Conservation (phyloP, 2,113 vertebrate species). For the Seriola dumerili region DNA sequence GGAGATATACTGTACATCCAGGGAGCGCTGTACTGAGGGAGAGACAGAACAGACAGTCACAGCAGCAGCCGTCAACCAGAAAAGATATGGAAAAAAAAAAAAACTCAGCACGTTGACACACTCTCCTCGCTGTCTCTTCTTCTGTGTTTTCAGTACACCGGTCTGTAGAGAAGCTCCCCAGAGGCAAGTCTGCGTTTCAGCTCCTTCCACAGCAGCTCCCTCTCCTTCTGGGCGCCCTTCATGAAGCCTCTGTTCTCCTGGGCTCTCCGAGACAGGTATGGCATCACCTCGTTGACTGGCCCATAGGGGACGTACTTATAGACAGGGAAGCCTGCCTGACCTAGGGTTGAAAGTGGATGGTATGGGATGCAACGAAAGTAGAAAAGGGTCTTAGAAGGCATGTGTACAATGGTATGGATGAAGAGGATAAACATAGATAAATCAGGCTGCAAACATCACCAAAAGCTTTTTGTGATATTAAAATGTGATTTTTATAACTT, state of each 20-base stretch:
- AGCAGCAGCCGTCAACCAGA: conserved; percentile 41
- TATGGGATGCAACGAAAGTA: background rate
- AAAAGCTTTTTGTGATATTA: background rate
- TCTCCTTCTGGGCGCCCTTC: conserved; percentile 86
- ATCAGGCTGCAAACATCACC: background rate
- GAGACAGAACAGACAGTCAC: conserved; percentile 40
- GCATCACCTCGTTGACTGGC: conserved; percentile 91
- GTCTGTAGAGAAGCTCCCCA: conserved; percentile 83
- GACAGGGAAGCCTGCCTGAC: conserved; percentile 92
- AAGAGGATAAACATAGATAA: background rate
- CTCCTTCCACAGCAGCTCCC: conserved; percentile 90
- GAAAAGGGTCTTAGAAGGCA: background rate
- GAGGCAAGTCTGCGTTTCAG: conserved; percentile 84
- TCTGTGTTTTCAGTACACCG: conserved; percentile 65
- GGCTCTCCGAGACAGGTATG: conserved; percentile 93
- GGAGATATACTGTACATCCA: background rate
- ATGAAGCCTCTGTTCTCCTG: conserved; percentile 93
- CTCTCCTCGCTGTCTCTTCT: conserved; percentile 36
- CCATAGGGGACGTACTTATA: conserved; percentile 97
- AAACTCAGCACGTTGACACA: conserved; percentile 30
- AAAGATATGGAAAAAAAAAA: conserved; percentile 14
- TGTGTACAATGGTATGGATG: background rate
- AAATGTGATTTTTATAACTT: background rate
- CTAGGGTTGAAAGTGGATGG: conserved; percentile 70
- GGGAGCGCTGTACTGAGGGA: conserved; percentile 1